These are phyloP conservation scores for Lepus townsendii DNA, from an alignment of 2,797 vertebrate species.

Conservation along the genomic window DNA sequence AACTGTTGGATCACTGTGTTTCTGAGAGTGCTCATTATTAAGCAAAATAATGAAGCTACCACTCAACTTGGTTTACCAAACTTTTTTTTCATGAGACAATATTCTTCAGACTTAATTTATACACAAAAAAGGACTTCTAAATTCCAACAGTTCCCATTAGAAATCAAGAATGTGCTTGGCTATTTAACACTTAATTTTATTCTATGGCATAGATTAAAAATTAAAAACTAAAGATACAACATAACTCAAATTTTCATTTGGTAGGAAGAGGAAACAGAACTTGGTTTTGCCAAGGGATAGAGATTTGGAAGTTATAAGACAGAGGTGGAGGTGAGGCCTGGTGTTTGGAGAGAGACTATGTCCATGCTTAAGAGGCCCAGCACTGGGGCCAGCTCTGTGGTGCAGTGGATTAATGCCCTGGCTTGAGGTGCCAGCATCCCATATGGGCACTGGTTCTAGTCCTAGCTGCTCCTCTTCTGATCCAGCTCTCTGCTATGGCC, in stretches of 20 bases:
- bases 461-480: no score
- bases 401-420: no score
- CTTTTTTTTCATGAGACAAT: not conserved
- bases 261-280: not conserved
- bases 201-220: not conserved
- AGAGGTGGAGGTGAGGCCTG: not conserved
- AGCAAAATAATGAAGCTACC: not conserved
- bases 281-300: not conserved
- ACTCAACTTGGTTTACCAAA: not conserved
- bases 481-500: no score
- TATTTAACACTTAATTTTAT: not conserved
- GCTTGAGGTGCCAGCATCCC: no score
- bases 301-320: not conserved
- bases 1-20: not conserved
- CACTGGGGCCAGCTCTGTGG: no score
- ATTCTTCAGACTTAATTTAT: constrained; percentile 4
- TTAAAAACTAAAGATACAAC: not conserved
- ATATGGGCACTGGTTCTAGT: no score
- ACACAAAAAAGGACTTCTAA: not conserved
- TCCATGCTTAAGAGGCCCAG: accelerated
- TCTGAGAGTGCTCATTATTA: not conserved
- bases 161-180: not conserved
- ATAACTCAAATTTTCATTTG: not conserved
- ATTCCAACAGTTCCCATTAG: not conserved
- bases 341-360: not conserved